Conservation (phyloP, 2,797 vertebrate species). For the Tapirus indicus region DNA sequence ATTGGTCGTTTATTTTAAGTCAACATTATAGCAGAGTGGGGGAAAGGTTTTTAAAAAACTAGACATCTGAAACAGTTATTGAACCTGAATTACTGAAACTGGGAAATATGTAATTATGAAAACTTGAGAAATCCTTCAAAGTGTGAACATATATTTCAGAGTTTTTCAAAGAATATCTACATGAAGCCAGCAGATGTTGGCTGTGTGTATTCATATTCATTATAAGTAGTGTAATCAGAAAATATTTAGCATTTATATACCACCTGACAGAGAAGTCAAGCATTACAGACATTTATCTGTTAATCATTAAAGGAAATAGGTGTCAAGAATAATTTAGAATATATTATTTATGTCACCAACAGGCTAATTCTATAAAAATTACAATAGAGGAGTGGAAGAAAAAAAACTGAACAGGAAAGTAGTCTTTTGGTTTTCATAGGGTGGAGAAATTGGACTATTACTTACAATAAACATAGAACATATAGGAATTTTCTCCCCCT, state of each 20-base stretch:
- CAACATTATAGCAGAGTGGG: background rate
- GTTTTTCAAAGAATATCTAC: conserved; percentile 60
- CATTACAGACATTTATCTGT: conserved; percentile 59
- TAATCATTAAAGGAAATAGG: conserved; percentile 56
- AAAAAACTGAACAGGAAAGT: background rate
- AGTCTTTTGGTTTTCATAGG: background rate
- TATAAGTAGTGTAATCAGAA: conserved; percentile 34
- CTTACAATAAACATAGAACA: background rate
- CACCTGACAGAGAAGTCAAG: conserved; percentile 18
- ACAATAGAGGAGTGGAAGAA: background rate
- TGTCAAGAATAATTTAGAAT: conserved; percentile 46
- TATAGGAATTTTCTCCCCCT: background rate
- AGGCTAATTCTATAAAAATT: background rate
- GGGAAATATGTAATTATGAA: conserved; percentile 50
- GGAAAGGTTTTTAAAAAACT: background rate
- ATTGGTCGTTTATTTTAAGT: conserved; percentile 37
- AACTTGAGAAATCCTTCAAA: conserved; percentile 54
- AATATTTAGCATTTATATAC: conserved; percentile 47
- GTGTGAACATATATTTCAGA: conserved; percentile 55
- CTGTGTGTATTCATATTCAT: background rate
- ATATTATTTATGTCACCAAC: conserved; percentile 36
- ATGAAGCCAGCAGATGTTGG: conserved; percentile 46
- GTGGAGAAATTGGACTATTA: background rate
- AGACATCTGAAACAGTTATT: conserved; percentile 50
- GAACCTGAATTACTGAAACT: conserved; percentile 51